phyloP scores from a whole-genome alignment of 2,113 vertebrate species.

The Colius striatus region DNA sequence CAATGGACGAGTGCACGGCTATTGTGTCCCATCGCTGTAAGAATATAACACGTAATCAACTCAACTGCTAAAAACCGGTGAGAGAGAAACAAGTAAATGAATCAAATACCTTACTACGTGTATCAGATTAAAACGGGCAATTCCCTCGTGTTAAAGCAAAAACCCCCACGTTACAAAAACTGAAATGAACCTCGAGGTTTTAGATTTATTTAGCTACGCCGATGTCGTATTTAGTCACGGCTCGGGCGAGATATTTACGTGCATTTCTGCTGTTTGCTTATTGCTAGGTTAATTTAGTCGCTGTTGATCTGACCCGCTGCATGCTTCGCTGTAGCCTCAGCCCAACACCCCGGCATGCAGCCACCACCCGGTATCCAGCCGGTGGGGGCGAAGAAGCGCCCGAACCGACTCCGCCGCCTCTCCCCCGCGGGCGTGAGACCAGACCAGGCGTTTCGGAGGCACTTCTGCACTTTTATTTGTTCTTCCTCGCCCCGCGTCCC shows the following conservation, averaged over 20 bases:
- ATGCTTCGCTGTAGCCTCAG: not conserved
- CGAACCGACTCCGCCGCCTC: not conserved
- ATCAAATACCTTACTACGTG: not conserved
- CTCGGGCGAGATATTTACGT: fast-evolving
- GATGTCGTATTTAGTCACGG: fast-evolving
- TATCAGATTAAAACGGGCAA: not conserved
- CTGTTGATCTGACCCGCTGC: fast-evolving
- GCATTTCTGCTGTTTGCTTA: not conserved
- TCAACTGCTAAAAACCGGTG: not conserved
- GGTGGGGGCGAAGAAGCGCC: too few relatives aligned
- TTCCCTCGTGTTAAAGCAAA: not conserved
- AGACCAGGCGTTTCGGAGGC: not conserved
- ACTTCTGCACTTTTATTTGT: not conserved
- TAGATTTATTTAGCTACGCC: not conserved
- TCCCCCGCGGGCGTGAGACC: not conserved
- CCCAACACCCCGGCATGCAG: too few relatives aligned
- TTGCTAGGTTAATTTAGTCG: not conserved
- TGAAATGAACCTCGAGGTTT: not conserved
- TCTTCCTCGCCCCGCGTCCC: not conserved
- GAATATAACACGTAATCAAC: not conserved
- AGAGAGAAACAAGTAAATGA: not conserved
- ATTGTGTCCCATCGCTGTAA: not conserved
- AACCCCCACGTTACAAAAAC: not conserved
- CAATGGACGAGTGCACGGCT: not conserved
- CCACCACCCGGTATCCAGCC: too few relatives aligned